phyloP scores from a whole-genome alignment of 2,888 invertebrate genomes.

The Cerastoderma edule region DNA sequence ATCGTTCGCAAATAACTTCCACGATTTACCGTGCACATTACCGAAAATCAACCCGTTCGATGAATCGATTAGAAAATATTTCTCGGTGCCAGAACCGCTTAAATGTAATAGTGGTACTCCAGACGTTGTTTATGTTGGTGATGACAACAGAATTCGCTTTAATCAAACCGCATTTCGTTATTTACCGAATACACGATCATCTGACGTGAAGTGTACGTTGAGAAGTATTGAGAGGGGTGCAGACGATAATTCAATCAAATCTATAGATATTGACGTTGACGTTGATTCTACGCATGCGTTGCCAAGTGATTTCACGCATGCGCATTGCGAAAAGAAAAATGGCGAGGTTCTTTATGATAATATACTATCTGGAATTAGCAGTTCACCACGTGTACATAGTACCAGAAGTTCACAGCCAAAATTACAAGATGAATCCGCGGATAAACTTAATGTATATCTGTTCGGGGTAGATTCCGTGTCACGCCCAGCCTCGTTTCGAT shows the following conservation, averaged over 20 bases:
- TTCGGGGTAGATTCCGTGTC: conserved; percentile 7
- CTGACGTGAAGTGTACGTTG: background rate
- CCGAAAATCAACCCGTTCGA: background rate
- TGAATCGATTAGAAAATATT: conserved; percentile 4
- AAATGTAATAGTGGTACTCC: background rate
- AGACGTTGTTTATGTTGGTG: background rate
- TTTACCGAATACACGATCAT: background rate
- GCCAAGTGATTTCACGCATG: background rate
- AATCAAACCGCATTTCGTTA: background rate
- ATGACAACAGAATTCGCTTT: background rate
- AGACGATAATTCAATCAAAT: background rate
- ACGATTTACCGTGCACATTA: background rate
- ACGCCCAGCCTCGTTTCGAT: background rate
- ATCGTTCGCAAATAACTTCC: too few relatives aligned
- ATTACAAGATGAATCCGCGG: background rate
- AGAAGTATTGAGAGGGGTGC: background rate
- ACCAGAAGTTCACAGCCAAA: background rate
- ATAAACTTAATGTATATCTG: background rate
- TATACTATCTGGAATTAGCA: background rate
- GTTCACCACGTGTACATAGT: background rate
- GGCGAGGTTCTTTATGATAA: background rate
- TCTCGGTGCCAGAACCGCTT: background rate
- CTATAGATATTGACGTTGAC: background rate
- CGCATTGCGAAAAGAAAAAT: background rate
- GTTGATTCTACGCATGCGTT: background rate